phyloP scores from a whole-genome alignment of 2,797 vertebrate genomes.

The Sebastes trivittatus region DNA sequence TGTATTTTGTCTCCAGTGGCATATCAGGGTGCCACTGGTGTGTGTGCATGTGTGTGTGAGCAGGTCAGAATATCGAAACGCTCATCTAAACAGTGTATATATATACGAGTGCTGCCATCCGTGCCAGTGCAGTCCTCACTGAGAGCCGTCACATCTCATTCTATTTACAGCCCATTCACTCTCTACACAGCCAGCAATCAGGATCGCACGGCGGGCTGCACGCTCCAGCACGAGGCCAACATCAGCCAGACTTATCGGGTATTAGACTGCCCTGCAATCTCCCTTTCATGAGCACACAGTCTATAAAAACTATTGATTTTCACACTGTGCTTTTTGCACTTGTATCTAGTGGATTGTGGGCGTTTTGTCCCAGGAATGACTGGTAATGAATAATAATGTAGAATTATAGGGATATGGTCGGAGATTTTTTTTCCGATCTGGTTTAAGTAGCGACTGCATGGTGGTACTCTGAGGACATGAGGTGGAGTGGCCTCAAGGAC shows the following conservation, averaged over 20 bases:
- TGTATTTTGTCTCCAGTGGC: slow-evolving; percentile 22
- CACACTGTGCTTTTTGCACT: slow-evolving; percentile 63
- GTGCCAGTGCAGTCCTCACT: slow-evolving; percentile 28
- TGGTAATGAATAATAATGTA: slow-evolving; percentile 73
- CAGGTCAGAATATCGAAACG: slow-evolving; percentile 22
- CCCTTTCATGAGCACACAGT: slow-evolving; percentile 75
- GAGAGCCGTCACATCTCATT: slow-evolving; percentile 54
- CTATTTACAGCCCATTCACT: slow-evolving; percentile 53
- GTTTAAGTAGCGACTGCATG: slow-evolving; percentile 2
- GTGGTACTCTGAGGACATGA: neutral
- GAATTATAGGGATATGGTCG: slow-evolving; percentile 16
- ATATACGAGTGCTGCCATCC: slow-evolving; percentile 22
- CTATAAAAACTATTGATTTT: slow-evolving; percentile 83
- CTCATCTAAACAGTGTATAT: slow-evolving; percentile 31
- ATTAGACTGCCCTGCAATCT: slow-evolving; percentile 70
- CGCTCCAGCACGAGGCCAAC: slow-evolving; percentile 48
- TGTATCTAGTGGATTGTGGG: slow-evolving; percentile 59
- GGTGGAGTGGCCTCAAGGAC: slow-evolving; percentile 7
- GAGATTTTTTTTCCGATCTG: slow-evolving; percentile 25
- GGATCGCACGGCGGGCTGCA: slow-evolving; percentile 43
- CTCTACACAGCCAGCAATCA: slow-evolving; percentile 39
- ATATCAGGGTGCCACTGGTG: neutral
- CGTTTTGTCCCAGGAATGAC: slow-evolving; percentile 54
- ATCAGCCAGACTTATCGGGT: slow-evolving; percentile 65
- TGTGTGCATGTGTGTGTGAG: neutral